Conservation (phyloP, 53 echinoderm and acorn worm species). For the Apostichopus leukothele region DNA sequence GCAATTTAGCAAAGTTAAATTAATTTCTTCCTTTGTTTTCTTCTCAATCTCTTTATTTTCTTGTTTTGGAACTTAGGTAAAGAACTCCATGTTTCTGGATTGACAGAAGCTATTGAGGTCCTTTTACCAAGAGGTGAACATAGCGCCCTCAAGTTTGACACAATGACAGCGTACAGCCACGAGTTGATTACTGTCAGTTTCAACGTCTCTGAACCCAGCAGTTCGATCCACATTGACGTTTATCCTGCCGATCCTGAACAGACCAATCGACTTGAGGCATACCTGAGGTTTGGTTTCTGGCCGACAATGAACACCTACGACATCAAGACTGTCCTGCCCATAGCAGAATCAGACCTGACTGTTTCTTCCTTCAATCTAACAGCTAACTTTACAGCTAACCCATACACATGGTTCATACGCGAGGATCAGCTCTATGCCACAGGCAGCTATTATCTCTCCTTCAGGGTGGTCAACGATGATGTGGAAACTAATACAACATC, state of each 20-base stretch:
- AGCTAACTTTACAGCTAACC: conserved; percentile 61
- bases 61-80: conserved; percentile 42
- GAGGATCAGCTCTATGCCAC: conserved; percentile 66
- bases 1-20: too few relatives aligned
- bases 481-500: conserved; percentile 45
- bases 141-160: conserved; percentile 63
- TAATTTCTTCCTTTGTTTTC: too few relatives aligned
- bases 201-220: conserved; percentile 68
- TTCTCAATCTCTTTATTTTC: not conserved
- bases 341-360: conserved; percentile 46
- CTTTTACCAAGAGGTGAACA: conserved; percentile 66
- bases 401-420: conserved; percentile 74
- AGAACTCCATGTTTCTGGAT: conserved; percentile 57
- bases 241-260: conserved; percentile 43
- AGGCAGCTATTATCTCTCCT: conserved; percentile 68
- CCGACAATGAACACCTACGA: conserved; percentile 63
- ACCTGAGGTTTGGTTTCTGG: conserved; percentile 73
- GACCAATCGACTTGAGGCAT: conserved; percentile 41
- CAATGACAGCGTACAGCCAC: conserved; percentile 43
- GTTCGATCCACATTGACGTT: conserved; percentile 77
- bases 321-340: conserved; percentile 58
- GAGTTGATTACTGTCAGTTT: conserved; percentile 58
- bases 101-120: conserved; percentile 66
- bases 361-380: conserved; percentile 60
- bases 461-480: conserved; percentile 34